Conservation (phyloP, 1,140 invertebrate species). For the Luehdorfia chinensis region DNA sequence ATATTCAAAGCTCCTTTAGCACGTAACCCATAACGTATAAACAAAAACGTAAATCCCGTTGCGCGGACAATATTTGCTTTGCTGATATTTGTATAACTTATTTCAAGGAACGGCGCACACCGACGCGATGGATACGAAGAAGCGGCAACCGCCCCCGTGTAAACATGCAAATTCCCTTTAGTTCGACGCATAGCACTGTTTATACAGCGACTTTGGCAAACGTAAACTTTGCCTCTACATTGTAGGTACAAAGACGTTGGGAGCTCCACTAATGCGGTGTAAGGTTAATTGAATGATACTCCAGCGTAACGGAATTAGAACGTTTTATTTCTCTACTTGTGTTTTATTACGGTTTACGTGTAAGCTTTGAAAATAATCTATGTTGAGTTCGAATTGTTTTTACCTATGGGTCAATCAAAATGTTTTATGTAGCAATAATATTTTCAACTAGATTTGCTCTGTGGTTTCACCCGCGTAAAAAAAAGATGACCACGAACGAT, state of each 20-base stretch:
- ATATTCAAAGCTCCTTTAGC: no score
- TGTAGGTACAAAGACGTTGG: constrained; percentile 40
- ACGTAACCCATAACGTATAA: no score
- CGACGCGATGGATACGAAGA: constrained; percentile 11
- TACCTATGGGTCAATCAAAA: no score
- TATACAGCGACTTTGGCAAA: constrained; percentile 42
- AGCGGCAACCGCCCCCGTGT: constrained; percentile 29
- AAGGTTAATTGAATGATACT: constrained; percentile 49
- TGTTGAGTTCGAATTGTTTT: no score
- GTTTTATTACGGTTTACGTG: background rate
- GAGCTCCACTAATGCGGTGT: constrained; percentile 32
- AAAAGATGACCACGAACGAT: no score
- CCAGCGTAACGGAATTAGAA: constrained; percentile 30
- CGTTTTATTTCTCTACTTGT: constrained; percentile 22
- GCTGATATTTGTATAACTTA: constrained; percentile 42
- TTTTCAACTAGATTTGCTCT: no score
- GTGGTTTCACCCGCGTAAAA: no score
- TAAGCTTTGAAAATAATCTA: no score
- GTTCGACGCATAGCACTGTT: constrained; percentile 44
- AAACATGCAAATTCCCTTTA: constrained; percentile 56
- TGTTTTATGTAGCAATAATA: no score
- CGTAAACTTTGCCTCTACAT: constrained; percentile 42
- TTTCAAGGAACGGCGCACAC: constrained; percentile 24
- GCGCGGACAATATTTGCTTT: no score
- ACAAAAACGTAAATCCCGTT: no score